phyloP scores from a whole-genome alignment of 2,113 vertebrate species.

The Corydoras maculifer region DNA sequence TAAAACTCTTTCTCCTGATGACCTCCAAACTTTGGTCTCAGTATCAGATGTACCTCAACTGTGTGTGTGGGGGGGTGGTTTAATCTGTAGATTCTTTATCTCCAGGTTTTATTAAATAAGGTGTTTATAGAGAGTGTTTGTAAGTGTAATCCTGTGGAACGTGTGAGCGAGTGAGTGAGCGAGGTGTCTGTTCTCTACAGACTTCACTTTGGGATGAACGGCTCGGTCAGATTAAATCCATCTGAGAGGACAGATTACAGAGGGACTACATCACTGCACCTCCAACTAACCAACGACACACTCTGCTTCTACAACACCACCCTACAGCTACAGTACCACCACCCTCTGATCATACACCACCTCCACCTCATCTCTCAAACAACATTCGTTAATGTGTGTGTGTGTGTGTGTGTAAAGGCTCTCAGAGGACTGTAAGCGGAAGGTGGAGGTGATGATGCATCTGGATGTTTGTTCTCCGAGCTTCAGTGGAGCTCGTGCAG shows the following conservation, averaged over 20 bases:
- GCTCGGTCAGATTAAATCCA: slow-evolving; percentile 80
- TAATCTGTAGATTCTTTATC: no score
- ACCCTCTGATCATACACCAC: neutral
- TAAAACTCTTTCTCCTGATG: slow-evolving; percentile 51
- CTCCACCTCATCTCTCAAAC: no score
- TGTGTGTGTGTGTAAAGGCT: slow-evolving; percentile 57
- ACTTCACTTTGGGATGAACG: slow-evolving; percentile 94
- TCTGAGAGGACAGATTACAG: slow-evolving; percentile 53
- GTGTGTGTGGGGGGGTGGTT: neutral
- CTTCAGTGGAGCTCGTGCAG: slow-evolving; percentile 75
- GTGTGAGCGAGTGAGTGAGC: no score
- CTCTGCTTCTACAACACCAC: slow-evolving; percentile 83
- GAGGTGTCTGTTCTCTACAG: slow-evolving; percentile 52
- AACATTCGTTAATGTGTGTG: neutral
- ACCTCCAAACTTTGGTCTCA: neutral
- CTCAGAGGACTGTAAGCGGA: slow-evolving; percentile 69
- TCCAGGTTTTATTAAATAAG: no score
- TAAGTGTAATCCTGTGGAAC: no score
- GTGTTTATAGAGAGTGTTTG: no score
- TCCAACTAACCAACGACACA: slow-evolving; percentile 75
- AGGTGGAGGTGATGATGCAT: slow-evolving; percentile 69
- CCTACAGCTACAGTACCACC: slow-evolving; percentile 79
- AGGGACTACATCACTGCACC: slow-evolving; percentile 62
- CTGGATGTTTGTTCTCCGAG: slow-evolving; percentile 83
- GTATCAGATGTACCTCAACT: slow-evolving; percentile 21